phyloP scores from a whole-genome alignment of 2,888 invertebrate genomes.

The Ectemnius lituratus region DNA sequence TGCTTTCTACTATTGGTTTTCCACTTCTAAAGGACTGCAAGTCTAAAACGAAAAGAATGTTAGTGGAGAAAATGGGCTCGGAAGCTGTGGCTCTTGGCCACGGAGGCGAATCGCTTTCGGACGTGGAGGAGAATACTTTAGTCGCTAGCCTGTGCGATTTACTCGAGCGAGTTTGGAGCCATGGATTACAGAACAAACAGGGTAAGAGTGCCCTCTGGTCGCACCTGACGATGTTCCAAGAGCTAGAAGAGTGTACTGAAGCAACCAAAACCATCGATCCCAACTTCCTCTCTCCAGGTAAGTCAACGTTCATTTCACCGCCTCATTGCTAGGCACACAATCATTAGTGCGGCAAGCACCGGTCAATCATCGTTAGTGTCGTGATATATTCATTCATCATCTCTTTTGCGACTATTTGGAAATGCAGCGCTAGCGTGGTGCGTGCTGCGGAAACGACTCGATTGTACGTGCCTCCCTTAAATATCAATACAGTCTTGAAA shows the following conservation, averaged over 20 bases:
- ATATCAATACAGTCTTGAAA: conserved; percentile 50
- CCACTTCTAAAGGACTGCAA: conserved; percentile 86
- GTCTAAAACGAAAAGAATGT: conserved; percentile 97
- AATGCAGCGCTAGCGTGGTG: conserved; percentile 94
- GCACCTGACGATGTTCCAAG: conserved; percentile 93
- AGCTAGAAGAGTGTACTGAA: conserved; percentile 85
- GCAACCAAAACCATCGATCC: conserved; percentile 81
- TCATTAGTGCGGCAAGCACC: no score
- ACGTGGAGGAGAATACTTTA: conserved; percentile 97
- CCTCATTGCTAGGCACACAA: no score
- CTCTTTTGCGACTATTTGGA: conserved; percentile 58
- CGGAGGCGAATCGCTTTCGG: conserved; percentile 86
- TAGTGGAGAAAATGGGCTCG: conserved; percentile 98
- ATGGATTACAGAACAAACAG: conserved; percentile 96
- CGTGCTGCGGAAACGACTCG: conserved; percentile 93
- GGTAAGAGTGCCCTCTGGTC: conserved; percentile 99
- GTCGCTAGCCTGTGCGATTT: conserved; percentile 99
- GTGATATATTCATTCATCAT: conserved; percentile 70
- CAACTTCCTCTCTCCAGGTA: conserved; percentile 83
- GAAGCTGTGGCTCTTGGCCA: conserved; percentile 97
- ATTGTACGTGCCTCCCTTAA: conserved; percentile 85
- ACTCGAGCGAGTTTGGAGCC: conserved; percentile 97
- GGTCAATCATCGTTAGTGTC: neutral
- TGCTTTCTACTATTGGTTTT: neutral
- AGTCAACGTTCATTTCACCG: conserved; percentile 40